Percentiles rank a stretch among this genome's conserved stretches.
Evolutionary conservation across 2,113 vertebrate species (phyloP).

Genomic region (Hymenochirus boettgeri): DNA sequence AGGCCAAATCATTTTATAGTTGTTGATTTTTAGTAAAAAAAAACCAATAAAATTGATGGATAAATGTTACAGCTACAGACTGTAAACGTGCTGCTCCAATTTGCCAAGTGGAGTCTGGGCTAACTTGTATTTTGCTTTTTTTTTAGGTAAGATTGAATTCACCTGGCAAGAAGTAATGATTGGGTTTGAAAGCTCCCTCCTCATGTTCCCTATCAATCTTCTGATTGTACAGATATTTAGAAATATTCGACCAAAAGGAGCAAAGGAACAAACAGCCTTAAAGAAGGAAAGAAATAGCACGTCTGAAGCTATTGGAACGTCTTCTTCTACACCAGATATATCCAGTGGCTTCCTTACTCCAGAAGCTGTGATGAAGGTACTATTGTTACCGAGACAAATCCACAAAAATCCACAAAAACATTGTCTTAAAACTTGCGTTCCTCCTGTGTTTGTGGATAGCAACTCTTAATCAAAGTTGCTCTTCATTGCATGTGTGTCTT

Average conservation of each 20-base stretch:
- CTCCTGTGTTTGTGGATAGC: too few species aligned
- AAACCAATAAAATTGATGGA: too few species aligned
- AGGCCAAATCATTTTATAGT: too few species aligned
- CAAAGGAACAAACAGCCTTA: constrained; percentile 41
- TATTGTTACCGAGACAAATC: too few species aligned
- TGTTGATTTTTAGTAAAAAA: too few species aligned
- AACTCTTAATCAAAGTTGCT: too few species aligned
- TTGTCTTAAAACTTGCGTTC: too few species aligned
- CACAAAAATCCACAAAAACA: too few species aligned
- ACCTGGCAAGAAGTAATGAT: constrained; percentile 95
- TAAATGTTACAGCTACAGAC: too few species aligned
- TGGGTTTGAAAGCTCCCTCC: constrained; percentile 87
- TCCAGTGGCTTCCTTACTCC: constrained; percentile 67
- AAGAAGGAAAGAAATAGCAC: constrained; percentile 60
- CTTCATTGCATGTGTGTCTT: too few species aligned
- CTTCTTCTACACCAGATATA: constrained; percentile 47
- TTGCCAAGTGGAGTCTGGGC: too few species aligned
- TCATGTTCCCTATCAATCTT: constrained; percentile 94
- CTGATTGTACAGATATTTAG: constrained; percentile 93
- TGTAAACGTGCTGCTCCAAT: too few species aligned
- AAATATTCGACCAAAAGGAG: constrained; percentile 61
- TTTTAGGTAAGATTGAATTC: constrained; percentile 83
- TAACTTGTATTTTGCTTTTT: neutral
- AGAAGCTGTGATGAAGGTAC: constrained; percentile 80
- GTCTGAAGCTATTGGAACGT: constrained; percentile 55